Evolutionary conservation across 2,113 vertebrate genomes (phyloP), one percentile per base, ranked within the genome.

Genomic region (Hippolais icterina): DNA sequence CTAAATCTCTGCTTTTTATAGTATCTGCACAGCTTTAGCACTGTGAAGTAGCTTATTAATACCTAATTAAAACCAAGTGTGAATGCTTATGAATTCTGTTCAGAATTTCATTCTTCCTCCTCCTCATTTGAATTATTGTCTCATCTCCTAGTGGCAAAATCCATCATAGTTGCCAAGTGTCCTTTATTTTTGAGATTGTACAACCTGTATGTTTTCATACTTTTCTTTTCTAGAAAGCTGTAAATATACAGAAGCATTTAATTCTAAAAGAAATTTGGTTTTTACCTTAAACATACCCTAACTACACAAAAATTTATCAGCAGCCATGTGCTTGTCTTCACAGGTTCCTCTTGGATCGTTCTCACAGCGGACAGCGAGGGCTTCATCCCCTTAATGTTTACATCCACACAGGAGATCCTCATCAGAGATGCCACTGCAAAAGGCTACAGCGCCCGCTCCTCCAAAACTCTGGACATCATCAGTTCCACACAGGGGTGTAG

Each of bases 261-360:
- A 35, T 80, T 92, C 22, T 53, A 56, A 31, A 63, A 76, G 24
- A 46, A 72, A 54, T 10, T 5, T 18, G 20, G 0, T 69, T 61
- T 61, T 33, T 57, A 41, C 25, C 25, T 65, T 75, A 60, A 64
- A 65, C 4, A 4, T 61, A 70, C 12, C 23, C 27, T 56, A 10
- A 46, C 44, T 15, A 23, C 35, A 63, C 46, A 29, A 42, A 42
- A 23, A 22, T 24, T 54, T 15, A 9, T 3, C 29, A 75, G 6
- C 19, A 33, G 65, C 7, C 9, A 1, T 59, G 53, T 75, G 2
- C 1, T 4, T 96, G 29, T 92, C 69, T 91, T 93, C 72, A 16
- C 97, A 99, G 99, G 98, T 82, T 98, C 98, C 0, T 93, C 98
- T 49, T 99, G 99, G 99, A 97, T 99, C 2, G 97, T 99, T 27